Percentiles rank a stretch among this genome's conserved stretches.
Evolutionary conservation across 1,140 invertebrate species (phyloP).

Genomic region (Bombus soroeensis): DNA sequence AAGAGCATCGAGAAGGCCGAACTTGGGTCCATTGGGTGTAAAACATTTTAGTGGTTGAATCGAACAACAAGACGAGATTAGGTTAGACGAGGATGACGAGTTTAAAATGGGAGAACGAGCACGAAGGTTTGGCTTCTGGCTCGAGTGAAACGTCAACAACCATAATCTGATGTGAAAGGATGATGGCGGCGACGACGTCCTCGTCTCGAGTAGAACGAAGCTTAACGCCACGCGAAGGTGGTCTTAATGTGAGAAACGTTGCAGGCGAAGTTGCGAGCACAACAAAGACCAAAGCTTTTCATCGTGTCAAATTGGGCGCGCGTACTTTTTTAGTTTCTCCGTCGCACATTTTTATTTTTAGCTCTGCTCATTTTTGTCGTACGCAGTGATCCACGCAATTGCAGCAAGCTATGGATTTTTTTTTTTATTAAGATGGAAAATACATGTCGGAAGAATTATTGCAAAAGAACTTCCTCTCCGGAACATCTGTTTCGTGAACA

Average conservation of each 20-base stretch:
- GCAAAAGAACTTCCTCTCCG: no score
- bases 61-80: background rate
- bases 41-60: background rate
- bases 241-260: background rate
- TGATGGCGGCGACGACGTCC: constrained; percentile 1
- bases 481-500: no score
- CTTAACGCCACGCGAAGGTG: background rate
- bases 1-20: background rate
- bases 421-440: no score
- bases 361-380: no score
- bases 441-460: no score
- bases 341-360: no score
- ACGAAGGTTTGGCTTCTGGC: constrained; percentile 15
- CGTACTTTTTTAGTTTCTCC: no score
- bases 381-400: no score
- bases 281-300: background rate
- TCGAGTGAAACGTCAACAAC: constrained; percentile 37
- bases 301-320: background rate
- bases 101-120: background rate
- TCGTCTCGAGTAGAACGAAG: constrained; percentile 1
- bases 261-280: no score
- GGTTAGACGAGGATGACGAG: constrained; percentile 8
- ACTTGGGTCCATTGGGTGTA: background rate
- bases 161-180: constrained; percentile 28
- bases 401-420: no score